phyloP scores from a whole-genome alignment of 1,140 invertebrate species.

The Hylyphantes graminicola region DNA sequence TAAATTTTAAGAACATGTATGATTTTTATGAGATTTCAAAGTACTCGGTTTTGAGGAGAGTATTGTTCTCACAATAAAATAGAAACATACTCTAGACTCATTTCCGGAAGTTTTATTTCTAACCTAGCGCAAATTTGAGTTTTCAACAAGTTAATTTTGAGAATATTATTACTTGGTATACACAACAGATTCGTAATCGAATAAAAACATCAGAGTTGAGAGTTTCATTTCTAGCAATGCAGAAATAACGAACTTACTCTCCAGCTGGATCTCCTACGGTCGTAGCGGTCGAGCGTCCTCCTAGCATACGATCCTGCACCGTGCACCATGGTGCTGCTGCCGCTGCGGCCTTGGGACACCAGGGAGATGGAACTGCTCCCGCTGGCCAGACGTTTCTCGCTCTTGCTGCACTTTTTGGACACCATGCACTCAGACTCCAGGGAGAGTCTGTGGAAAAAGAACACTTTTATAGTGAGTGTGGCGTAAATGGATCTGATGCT shows the following conservation, averaged over 20 bases:
- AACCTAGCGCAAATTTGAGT: too few relatives aligned
- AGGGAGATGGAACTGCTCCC: conserved; percentile 51
- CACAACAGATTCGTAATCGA: too few relatives aligned
- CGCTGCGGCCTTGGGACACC: conserved; percentile 51
- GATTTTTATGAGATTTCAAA: too few relatives aligned
- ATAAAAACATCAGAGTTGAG: neutral
- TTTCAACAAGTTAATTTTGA: too few relatives aligned
- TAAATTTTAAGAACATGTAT: too few relatives aligned
- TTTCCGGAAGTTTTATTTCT: too few relatives aligned
- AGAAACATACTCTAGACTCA: too few relatives aligned
- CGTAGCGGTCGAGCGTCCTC: conserved; percentile 49
- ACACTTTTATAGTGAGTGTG: too few relatives aligned
- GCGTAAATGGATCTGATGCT: too few relatives aligned
- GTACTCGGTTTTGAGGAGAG: too few relatives aligned
- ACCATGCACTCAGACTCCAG: conserved; percentile 54
- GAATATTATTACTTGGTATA: too few relatives aligned
- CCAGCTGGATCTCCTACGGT: conserved; percentile 55
- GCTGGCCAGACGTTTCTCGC: conserved; percentile 40
- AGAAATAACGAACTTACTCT: conserved; percentile 34
- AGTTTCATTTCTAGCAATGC: neutral
- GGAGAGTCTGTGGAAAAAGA: conserved; percentile 22
- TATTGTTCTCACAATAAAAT: too few relatives aligned
- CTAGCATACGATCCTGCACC: conserved; percentile 28
- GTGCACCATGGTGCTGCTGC: conserved; percentile 38
- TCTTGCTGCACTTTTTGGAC: conserved; percentile 40